phyloP scores from a whole-genome alignment of 2,888 invertebrate genomes.

The Acleris emargana region DNA sequence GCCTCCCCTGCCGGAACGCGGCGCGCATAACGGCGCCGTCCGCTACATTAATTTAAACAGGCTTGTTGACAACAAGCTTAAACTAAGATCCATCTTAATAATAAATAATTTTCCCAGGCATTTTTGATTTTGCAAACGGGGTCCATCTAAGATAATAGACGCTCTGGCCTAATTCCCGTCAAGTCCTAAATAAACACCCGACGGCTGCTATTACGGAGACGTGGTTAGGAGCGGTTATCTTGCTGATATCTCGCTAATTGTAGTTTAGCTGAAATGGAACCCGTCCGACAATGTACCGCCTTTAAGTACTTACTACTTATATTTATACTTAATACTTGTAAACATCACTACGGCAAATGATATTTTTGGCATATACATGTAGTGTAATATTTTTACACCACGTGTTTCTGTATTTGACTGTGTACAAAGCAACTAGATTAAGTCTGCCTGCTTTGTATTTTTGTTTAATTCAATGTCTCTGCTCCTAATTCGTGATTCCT shows the following conservation, averaged over 20 bases:
- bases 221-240: conserved; percentile 73
- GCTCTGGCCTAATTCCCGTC: conserved; percentile 64
- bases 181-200: conserved; percentile 76
- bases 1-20: conserved; percentile 57
- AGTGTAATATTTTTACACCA: background rate
- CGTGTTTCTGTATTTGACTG: conserved; percentile 2
- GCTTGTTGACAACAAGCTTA: conserved; percentile 57
- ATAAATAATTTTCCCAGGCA: background rate
- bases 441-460: conserved; percentile 20
- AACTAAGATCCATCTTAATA: conserved; percentile 45
- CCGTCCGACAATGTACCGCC: background rate
- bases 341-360: no score
- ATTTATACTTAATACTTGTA: no score
- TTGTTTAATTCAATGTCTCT: conserved; percentile 47
- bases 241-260: conserved; percentile 74
- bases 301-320: no score
- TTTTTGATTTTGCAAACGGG: conserved; percentile 28
- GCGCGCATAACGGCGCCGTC: conserved; percentile 60
- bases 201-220: conserved; percentile 59
- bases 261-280: conserved; percentile 73
- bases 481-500: conserved; percentile 48
- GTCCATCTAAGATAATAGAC: conserved; percentile 46
- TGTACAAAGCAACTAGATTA: conserved; percentile 8
- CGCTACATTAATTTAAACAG: conserved; percentile 60
- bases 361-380: no score